phyloP scores from a whole-genome alignment of 1,140 invertebrate genomes.

The Mesaphorura yosii region DNA sequence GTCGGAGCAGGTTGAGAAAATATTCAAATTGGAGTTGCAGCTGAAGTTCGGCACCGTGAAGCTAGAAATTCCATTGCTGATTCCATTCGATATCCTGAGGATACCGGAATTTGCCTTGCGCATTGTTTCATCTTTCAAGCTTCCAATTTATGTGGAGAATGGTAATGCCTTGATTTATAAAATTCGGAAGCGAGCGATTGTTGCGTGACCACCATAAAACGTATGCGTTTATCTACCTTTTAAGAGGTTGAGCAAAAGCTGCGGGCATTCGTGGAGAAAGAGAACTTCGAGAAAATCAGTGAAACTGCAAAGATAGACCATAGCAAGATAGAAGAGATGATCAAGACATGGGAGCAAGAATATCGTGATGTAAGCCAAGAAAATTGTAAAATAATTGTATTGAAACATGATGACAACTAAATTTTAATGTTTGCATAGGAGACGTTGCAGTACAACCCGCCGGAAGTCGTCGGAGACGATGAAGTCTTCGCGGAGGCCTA shows the following conservation, averaged over 20 bases:
- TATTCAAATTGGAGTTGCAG: constrained; percentile 13
- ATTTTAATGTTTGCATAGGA: constrained; percentile 26
- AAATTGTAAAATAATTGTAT: no score
- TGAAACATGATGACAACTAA: constrained; percentile 33
- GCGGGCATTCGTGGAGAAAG: constrained; percentile 35
- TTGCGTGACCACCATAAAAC: constrained; percentile 2
- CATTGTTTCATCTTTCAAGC: constrained; percentile 53
- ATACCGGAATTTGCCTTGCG: constrained; percentile 52
- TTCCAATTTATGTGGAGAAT: constrained; percentile 55
- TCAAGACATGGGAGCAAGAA: constrained; percentile 53
- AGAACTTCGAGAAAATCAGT: constrained; percentile 44
- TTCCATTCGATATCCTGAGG: constrained; percentile 45
- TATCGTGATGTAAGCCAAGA: constrained; percentile 51
- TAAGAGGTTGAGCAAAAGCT: constrained; percentile 36
- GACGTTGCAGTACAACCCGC: constrained; percentile 37
- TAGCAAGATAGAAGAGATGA: constrained; percentile 52
- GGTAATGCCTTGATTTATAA: constrained; percentile 35
- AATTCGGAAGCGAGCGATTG: no score
- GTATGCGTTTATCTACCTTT: constrained; percentile 21
- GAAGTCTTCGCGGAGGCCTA: constrained; percentile 67
- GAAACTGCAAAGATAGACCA: constrained; percentile 42
- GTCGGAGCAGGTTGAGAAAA: neutral
- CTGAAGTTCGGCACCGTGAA: constrained; percentile 26
- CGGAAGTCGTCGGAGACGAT: constrained; percentile 57
- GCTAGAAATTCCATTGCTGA: constrained; percentile 49